Evolutionary conservation across 2,797 vertebrate genomes (phyloP), one percentile per base, ranked within the genome.

Genomic region (Tiaroga cobitis): DNA sequence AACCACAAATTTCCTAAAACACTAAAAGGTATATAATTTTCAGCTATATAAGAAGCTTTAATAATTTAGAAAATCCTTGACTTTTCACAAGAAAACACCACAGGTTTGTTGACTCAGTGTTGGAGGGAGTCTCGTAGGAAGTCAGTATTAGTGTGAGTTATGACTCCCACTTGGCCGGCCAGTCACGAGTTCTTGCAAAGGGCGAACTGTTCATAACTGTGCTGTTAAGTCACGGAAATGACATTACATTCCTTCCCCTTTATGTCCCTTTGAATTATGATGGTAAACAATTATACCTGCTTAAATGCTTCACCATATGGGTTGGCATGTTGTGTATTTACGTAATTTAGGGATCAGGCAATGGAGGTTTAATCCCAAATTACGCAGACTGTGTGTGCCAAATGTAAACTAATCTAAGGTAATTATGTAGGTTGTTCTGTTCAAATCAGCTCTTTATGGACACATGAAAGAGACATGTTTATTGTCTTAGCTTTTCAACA

Each of bases 221-320:
- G 92, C 96, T 95, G 93, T 96, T 96, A 97, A 96, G 95, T 95
- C 96, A 97, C 95, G 95, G 95, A 96, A 97, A 96, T 97, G 93
- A 94, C 95, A 95, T 97, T 95, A 96, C 95, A 96, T 92, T 96
- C 95, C 94, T 97, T 97, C 96, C 96, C 95, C 93, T 96, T 92
- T 90, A 93, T 95, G 96, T 97, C 96, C 95, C 91, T 86, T 95
- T 97, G 95, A 96, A 96, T 97, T 97, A 97, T 93, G 90, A 89
- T 93, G 90, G 92, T 94, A 94, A 96, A 97, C 95, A 96, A 94
- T 96, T 96, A 94, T 96, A 95, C 93, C 93, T 95, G 94, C 93
- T 96, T 95, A 97, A 97, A 93, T 94, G 93, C 95, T 97, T 94
- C 96, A 95, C 95, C 96, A 94, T 95, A 96, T 95, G 94, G 94